phyloP scores from a whole-genome alignment of 2,888 invertebrate species.

The Nudaria mundana region DNA sequence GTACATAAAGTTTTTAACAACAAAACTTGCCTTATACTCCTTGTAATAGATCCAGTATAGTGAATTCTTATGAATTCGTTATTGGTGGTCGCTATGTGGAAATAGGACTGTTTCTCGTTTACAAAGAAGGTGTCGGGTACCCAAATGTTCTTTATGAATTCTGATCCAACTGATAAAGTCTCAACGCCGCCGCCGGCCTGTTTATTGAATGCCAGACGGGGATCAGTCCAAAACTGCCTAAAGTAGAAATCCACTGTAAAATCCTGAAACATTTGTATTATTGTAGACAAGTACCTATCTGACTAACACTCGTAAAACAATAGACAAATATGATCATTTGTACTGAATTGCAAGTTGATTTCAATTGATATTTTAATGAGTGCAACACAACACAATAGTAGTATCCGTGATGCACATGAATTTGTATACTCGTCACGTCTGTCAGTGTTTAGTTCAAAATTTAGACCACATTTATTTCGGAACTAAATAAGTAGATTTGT shows the following conservation, averaged over 20 bases:
- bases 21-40: conserved; percentile 92
- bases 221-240: conserved; percentile 99
- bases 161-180: conserved; percentile 95
- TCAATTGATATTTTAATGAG: too few relatives aligned
- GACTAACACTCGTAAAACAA: conserved; percentile 23
- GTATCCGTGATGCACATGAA: too few relatives aligned
- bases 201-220: conserved; percentile 94
- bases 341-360: too few relatives aligned
- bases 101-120: conserved; percentile 99
- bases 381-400: too few relatives aligned
- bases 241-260: conserved; percentile 99
- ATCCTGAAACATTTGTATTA: conserved; percentile 83
- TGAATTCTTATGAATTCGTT: conserved; percentile 99
- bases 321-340: too few relatives aligned
- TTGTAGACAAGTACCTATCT: conserved; percentile 22
- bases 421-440: too few relatives aligned
- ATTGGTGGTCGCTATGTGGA: conserved; percentile 99
- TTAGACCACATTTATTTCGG: too few relatives aligned
- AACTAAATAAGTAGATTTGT: too few relatives aligned
- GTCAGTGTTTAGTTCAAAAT: too few relatives aligned
- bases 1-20: neutral
- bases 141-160: conserved; percentile 99
- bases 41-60: conserved; percentile 95
- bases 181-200: conserved; percentile 92
- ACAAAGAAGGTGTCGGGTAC: conserved; percentile 99